Evolutionary conservation across 2,797 vertebrate genomes (phyloP), one percentile per base, ranked within the genome.

Genomic region (Cossypha dichroa): DNA sequence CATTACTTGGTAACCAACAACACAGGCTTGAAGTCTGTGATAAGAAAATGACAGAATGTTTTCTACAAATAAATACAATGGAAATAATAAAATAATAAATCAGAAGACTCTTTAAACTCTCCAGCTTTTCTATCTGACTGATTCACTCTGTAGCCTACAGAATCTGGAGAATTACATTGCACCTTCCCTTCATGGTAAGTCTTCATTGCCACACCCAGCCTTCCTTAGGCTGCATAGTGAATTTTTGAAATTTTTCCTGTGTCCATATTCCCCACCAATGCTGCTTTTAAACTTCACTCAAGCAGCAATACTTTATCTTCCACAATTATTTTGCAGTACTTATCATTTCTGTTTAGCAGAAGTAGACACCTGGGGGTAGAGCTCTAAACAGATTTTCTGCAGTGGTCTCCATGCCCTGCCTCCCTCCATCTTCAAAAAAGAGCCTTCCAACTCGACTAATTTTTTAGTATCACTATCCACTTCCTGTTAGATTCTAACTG

Each of bases 151-250:
- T 15, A 55, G 49, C 41, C 28, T 75, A 6, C 23, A 49, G 46
- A 49, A 56, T 22, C 5, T n/a, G 41, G n/a, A 64, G 10, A 41
- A 41, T 38, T 17, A 41, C 0, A 0, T 22, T 23, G 10, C 12
- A 77, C 15, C 21, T 64, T 94, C 52, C 12, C 11, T 74, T 88
- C 11, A 3, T 33, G 40, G 22, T 33, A 16, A 10, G 6, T 48
- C 34, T 59, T 67, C 25, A 4, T 63, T 48, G 31, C 29, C 15
- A n/a, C 8, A 31, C 34, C 34, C 52, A 49, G 33, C 54, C 28
- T n/a, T 77, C 49, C 28, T 74, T 11, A 40, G 36, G 40, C 36
- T 69, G n/a, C 15, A 8, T 1, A 15, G 7, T 12, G 29, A 17
- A 62, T 82, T 56, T 11, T 49, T 41, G 31, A 54, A 20, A 16